Conservation (phyloP, 2,113 vertebrate genomes). For the human region DNA sequence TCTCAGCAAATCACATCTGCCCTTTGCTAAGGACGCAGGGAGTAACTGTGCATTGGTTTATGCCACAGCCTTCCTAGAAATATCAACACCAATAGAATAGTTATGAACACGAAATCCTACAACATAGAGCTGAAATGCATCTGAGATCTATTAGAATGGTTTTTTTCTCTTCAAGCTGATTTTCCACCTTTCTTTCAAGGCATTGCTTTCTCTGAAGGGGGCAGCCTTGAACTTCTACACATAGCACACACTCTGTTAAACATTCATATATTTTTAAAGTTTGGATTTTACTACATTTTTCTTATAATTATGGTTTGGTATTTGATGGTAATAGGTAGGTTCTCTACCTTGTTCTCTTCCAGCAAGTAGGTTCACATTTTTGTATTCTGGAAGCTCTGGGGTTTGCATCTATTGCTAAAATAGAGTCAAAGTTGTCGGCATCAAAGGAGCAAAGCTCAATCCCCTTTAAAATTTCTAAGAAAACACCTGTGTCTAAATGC, state of each 20-base stretch:
- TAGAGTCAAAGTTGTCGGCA: background rate
- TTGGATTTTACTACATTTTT: background rate
- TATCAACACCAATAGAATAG: accelerated
- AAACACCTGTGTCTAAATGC: conserved; percentile 4
- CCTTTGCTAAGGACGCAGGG: accelerated
- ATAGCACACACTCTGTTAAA: background rate
- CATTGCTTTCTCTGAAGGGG: background rate
- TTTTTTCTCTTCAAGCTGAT: background rate
- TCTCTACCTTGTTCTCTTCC: background rate
- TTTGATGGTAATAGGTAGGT: background rate
- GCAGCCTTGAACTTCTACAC: too few relatives aligned
- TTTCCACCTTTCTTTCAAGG: background rate
- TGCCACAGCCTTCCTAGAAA: accelerated
- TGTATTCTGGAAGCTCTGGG: background rate
- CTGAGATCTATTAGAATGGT: background rate
- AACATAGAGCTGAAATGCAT: background rate
- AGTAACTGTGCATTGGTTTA: accelerated
- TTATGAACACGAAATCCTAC: accelerated
- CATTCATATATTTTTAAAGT: background rate
- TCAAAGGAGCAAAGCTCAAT: background rate
- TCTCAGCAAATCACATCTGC: accelerated
- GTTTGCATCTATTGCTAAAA: background rate
- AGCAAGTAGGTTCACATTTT: background rate
- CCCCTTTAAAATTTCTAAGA: background rate
- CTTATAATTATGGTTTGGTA: background rate